phyloP scores from a whole-genome alignment of 2,113 vertebrate genomes.

The Amblyornis subalaris region DNA sequence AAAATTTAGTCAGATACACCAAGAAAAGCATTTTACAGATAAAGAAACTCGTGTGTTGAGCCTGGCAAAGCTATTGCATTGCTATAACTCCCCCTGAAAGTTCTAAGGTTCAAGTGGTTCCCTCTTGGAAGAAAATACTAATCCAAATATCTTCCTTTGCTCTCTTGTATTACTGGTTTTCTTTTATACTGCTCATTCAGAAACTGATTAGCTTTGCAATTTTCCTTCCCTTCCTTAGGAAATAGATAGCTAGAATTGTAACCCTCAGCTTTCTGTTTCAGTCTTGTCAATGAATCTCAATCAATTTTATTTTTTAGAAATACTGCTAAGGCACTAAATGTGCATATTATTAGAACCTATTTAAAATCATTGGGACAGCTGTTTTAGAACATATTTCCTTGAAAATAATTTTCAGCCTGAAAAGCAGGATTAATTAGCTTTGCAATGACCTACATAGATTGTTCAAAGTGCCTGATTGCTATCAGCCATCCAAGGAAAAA shows the following conservation, averaged over 20 bases:
- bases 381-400: not conserved
- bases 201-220: not conserved
- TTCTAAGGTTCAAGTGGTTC: not conserved
- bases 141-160: not conserved
- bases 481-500: constrained; percentile 2
- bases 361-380: not conserved
- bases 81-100: not conserved
- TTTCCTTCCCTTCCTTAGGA: not conserved
- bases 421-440: constrained; percentile 11
- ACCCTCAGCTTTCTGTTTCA: not conserved
- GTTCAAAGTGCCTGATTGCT: constrained; percentile 4
- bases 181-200: not conserved
- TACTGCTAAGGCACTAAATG: not conserved
- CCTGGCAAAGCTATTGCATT: not conserved
- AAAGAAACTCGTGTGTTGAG: not conserved
- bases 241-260: not conserved
- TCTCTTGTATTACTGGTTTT: not conserved
- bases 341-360: not conserved
- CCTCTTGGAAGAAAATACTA: not conserved
- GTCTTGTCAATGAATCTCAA: not conserved
- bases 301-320: constrained; percentile 15
- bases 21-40: not conserved
- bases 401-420: constrained; percentile 26
- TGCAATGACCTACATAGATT: constrained; percentile 1
- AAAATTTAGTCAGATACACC: not conserved